phyloP scores from a whole-genome alignment of 2,113 vertebrate species.

The Corythornis cristatus region DNA sequence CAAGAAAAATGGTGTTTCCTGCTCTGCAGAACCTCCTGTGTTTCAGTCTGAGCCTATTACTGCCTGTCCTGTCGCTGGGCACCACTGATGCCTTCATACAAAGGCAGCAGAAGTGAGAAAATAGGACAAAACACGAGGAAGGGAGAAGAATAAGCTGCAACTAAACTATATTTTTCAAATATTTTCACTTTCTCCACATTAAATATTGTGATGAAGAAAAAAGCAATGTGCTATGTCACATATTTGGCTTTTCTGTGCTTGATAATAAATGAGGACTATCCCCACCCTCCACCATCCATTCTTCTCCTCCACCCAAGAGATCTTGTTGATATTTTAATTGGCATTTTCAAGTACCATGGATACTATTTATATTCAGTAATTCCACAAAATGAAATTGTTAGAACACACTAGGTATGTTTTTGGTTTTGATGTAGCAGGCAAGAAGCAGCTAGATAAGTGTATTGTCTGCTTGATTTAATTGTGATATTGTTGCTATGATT shows the following conservation, averaged over 20 bases:
- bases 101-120: background rate
- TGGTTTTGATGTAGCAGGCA: background rate
- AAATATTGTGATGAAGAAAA: background rate
- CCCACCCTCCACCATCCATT: background rate
- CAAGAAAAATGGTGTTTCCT: background rate
- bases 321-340: background rate
- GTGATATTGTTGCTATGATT: background rate
- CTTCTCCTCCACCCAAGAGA: background rate
- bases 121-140: background rate
- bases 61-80: background rate
- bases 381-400: background rate
- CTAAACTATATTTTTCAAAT: background rate
- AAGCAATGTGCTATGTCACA: background rate
- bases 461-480: background rate
- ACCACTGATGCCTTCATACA: background rate
- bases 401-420: background rate
- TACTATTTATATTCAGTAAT: background rate
- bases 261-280: background rate
- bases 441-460: background rate
- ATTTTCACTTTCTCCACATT: background rate
- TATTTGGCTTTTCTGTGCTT: background rate
- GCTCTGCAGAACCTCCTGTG: background rate
- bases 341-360: background rate
- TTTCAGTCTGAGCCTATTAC: background rate
- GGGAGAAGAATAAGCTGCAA: background rate